Conservation (phyloP, 2,797 vertebrate genomes). For the Heteromormyrus szaboi region DNA sequence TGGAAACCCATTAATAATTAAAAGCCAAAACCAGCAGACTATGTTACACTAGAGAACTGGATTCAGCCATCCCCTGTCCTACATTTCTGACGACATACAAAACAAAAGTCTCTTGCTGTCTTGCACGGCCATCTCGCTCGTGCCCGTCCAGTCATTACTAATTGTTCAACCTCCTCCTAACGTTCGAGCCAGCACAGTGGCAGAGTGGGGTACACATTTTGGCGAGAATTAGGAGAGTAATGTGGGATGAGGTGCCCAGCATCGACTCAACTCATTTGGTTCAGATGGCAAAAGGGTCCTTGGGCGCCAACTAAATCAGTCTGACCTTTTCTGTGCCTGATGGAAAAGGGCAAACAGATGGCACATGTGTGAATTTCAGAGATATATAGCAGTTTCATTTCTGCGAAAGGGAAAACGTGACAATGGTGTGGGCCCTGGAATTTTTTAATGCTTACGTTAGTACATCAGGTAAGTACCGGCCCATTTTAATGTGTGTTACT, state of each 20-base stretch:
- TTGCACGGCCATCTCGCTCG: background rate
- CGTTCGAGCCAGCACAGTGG: background rate
- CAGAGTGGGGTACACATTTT: background rate
- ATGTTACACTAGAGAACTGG: background rate
- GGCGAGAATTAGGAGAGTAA: constrained; percentile 5
- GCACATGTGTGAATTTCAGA: constrained; percentile 27
- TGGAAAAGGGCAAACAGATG: constrained; percentile 58
- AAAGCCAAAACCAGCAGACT: background rate
- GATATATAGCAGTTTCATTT: background rate
- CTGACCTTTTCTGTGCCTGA: constrained; percentile 59
- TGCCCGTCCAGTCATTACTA: background rate
- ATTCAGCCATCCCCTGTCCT: background rate
- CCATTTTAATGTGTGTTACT: background rate
- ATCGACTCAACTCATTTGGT: constrained; percentile 31
- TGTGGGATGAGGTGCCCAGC: constrained; percentile 12
- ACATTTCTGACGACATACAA: background rate
- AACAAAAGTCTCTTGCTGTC: background rate
- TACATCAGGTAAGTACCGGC: background rate
- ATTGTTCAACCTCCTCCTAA: background rate
- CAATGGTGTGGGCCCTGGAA: background rate
- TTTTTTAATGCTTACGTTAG: background rate
- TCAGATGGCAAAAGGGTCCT: constrained; percentile 24
- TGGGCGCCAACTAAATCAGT: constrained; percentile 52
- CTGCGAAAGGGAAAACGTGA: background rate
- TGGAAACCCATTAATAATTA: constrained; percentile 5